Base-by-base conservation (phyloP, 2,113 vertebrate species). In the Corydoras maculifer region DNA sequence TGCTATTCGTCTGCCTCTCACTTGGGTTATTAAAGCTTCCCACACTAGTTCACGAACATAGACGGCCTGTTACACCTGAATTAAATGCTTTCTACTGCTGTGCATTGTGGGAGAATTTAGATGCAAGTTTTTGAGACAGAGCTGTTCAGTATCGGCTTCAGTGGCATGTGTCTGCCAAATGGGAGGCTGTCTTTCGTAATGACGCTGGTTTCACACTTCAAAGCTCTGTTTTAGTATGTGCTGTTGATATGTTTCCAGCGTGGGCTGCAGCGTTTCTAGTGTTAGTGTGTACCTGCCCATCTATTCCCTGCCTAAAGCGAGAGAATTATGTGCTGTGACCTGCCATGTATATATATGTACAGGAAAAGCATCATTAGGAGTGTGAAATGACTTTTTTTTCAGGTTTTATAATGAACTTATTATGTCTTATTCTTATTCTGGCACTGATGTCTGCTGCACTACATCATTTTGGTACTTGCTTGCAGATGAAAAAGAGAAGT, bases 401-500 rank as follows among this genome's bases (percentile, higher is more conserved):
- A 25, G 18, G 18, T 25, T 25, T 25, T 25, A 25, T 1, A 25
- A 25, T 25, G 18, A 25, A 25, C 18, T 25, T 25, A 25, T 25
- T 25, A 25, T 25, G 18, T 25, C 18, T 25, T 25, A 25, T 25
- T 25, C 18, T 25, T 25, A 25, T 25, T 25, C 18, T 25, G 18
- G 18, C 18, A 25, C 18, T 25, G 18, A 25, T 25, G 18, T 55
- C 10, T 55, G 53, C 49, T 50, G 49, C 3, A 5, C 58, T 58
- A 51, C n/a, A 31, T 8, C 12, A 12, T 54, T 59, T 12, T 57
- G 14, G 50, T 49, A 53, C 54, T 70, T 9, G 77, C 66, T 69
- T 80, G 32, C 79, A 96, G 94, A 96, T 96, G 94, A 96, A 93
- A 96, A 96, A 86, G 94, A 96, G 92, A 96, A 96, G 92, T 96